Conservation (phyloP, 2,113 vertebrate species). For the Eudyptes chrysolophus region DNA sequence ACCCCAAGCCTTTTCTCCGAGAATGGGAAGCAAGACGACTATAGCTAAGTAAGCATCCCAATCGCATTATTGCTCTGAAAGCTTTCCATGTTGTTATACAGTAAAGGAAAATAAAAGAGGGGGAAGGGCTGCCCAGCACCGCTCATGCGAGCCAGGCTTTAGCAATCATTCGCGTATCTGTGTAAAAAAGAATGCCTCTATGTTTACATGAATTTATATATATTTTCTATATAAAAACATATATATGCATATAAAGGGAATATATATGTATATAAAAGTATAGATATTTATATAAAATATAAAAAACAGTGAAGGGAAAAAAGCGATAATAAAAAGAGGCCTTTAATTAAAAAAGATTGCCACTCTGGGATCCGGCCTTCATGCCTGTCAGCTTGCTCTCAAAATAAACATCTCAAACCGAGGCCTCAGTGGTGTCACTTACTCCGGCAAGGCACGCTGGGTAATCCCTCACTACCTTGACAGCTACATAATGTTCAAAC, state of each 20-base stretch:
- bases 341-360: conserved; percentile 89
- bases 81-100: background rate
- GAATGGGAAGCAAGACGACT: background rate
- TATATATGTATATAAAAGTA: background rate
- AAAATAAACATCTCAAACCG: conserved; percentile 96
- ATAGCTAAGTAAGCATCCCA: background rate
- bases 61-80: background rate
- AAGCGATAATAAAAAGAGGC: conserved; percentile 79
- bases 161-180: background rate
- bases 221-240: background rate
- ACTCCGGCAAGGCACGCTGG: conserved; percentile 87
- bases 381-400: conserved; percentile 93
- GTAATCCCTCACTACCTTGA: conserved; percentile 96
- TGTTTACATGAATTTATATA: background rate
- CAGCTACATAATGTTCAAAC: conserved; percentile 94
- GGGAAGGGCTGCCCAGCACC: background rate
- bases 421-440: conserved; percentile 86
- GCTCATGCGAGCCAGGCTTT: background rate
- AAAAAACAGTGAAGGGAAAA: background rate
- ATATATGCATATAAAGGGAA: fast-evolving
- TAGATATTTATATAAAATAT: background rate
- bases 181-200: background rate
- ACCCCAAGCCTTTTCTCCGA: background rate
- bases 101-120: background rate
- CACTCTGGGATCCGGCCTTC: conserved; percentile 93